Base-by-base conservation (phyloP, 1,140 invertebrate species). In the Drosophila pseudoobscura region DNA sequence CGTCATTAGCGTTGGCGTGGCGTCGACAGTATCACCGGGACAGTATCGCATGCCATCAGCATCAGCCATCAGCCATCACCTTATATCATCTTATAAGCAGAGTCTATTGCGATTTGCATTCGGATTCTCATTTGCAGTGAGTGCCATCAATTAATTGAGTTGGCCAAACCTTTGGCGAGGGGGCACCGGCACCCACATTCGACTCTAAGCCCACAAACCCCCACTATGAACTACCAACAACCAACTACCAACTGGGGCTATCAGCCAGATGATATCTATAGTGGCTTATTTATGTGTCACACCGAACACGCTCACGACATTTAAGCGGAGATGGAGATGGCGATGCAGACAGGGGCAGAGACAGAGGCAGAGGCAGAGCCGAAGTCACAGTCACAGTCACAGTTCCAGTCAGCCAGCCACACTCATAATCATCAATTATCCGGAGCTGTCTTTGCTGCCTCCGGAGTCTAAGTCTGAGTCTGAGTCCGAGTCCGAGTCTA, bases 341-440 rank as follows among this genome's bases (percentile, higher is more conserved):
- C 41, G 26, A 39, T 13, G 39, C 39, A 56, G 54, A 56, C 54
- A 39, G 41, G 44, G 20, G 5, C 8, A 5, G 24, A 26, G 24
- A 5, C 24, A 5, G 24, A 31, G 15, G 0, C 15, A 15, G 24
- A 24, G 24, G 17, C 29, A 45, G 24, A 31, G 13, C 11, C 11
- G 11, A 4, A 39, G 31, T 9, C 31, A 1, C 31, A 20, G n/a
- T 20, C 8, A 0, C 44, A 15, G n/a, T 7, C n/a, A 46, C 7
- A 64, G 7, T 24, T 17, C 13, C 47, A 51, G 11, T 46, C 26
- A 54, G 50, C n/a, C 13, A 9, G 35, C 11, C 47, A 66, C 26
- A 84, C 75, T 85, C 80, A 85, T 80, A 85, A 80, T 85, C 80
- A 85, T 85, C 80, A 85, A 85, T 85, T 84, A 84, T 85, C 80